Evolutionary conservation across 2,888 invertebrate species (phyloP).

Genomic region (Drosophila acutilabella): DNA sequence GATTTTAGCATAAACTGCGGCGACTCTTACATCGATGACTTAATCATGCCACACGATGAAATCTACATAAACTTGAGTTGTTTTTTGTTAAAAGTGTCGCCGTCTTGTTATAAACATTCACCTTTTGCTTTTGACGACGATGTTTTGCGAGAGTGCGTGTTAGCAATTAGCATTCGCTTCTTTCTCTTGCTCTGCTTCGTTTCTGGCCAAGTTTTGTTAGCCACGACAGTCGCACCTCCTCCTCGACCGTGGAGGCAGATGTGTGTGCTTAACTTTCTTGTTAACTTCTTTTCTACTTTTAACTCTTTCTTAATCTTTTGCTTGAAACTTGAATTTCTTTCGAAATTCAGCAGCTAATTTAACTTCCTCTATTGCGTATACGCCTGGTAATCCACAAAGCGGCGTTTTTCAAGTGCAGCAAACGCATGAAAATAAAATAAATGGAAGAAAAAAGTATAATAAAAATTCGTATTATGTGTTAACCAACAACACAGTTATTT

Average conservation of each 20-base stretch:
- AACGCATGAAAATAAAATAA: conserved; percentile 44
- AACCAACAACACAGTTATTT: conserved; percentile 33
- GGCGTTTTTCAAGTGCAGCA: conserved; percentile 64
- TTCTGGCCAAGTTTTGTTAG: conserved; percentile 37
- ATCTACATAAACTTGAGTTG: conserved; percentile 9
- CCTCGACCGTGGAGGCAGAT: conserved; percentile 67
- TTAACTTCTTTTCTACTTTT: conserved; percentile 21
- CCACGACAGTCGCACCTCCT: conserved; percentile 78
- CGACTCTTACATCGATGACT: conserved; percentile 63
- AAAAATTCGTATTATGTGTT: conserved; percentile 26
- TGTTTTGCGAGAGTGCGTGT: conserved; percentile 47
- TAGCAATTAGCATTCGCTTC: conserved; percentile 71
- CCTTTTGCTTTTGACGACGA: conserved; percentile 80
- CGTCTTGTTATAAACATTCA: conserved; percentile 57
- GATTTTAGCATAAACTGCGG: conserved; percentile 49
- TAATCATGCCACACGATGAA: conserved; percentile 60
- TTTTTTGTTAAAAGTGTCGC: conserved; percentile 22
- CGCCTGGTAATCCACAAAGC: conserved; percentile 83
- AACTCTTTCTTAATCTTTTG: conserved; percentile 10
- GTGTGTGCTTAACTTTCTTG: conserved; percentile 69
- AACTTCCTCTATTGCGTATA: conserved; percentile 62
- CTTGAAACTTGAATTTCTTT: conserved; percentile 61
- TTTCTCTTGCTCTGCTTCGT: conserved; percentile 41
- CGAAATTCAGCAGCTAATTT: conserved; percentile 50
- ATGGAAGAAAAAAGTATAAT: conserved; percentile 2